phyloP scores from a whole-genome alignment of 53 echinoderm and acorn worm genomes.

The Patiria pectinifera region DNA sequence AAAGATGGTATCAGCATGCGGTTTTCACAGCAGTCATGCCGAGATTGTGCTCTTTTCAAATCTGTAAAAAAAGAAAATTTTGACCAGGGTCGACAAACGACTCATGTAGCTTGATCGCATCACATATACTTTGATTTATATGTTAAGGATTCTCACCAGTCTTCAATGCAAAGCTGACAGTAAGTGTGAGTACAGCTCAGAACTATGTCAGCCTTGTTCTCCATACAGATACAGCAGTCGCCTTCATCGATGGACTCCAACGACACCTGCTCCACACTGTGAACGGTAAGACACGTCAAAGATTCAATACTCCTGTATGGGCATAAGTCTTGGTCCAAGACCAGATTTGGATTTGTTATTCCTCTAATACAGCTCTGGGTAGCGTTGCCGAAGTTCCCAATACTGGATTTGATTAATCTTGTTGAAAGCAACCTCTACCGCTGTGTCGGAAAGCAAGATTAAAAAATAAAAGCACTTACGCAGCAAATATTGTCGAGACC shows the following conservation, averaged over 20 bases:
- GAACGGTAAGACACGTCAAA: background rate
- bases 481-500: slow-evolving; percentile 67
- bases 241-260: slow-evolving; percentile 60
- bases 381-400: too few relatives aligned
- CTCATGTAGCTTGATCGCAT: too few relatives aligned
- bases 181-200: slow-evolving; percentile 74
- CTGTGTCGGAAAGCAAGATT: background rate
- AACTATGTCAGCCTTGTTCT: slow-evolving; percentile 65
- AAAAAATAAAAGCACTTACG: slow-evolving; percentile 23
- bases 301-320: background rate
- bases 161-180: slow-evolving; percentile 72
- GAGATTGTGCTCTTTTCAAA: too few relatives aligned
- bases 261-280: slow-evolving; percentile 60
- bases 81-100: too few relatives aligned
- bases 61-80: too few relatives aligned
- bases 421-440: too few relatives aligned
- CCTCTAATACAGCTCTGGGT: too few relatives aligned
- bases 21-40: too few relatives aligned
- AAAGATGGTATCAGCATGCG: too few relatives aligned
- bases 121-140: too few relatives aligned
- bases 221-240: slow-evolving; percentile 79
- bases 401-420: too few relatives aligned
- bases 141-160: slow-evolving; percentile 45
- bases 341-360: too few relatives aligned
- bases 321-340: background rate